Evolutionary conservation across 2,888 invertebrate species (phyloP).

Genomic region (Drepanosiphum platanoidis): DNA sequence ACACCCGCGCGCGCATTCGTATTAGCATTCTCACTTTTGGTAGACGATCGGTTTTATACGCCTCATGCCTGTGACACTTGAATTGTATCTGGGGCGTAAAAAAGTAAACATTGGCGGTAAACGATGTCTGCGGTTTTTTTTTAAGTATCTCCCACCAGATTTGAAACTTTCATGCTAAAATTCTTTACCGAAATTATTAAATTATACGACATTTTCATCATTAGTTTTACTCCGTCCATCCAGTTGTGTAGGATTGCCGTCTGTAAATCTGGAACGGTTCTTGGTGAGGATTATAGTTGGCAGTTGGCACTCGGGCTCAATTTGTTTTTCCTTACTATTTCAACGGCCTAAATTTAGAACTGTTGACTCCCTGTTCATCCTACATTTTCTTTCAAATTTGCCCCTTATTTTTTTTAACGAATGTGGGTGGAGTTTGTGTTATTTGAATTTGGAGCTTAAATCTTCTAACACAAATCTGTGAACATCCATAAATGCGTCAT

Average conservation of each 20-base stretch:
- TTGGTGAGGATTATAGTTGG: conserved; percentile 48
- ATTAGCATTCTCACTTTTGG: background rate
- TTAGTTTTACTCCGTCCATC: background rate
- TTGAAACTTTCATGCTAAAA: conserved; percentile 1
- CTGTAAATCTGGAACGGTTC: conserved; percentile 14
- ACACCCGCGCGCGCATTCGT: background rate
- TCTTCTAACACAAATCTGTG: conserved; percentile 30
- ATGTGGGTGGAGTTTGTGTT: background rate
- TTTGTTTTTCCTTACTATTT: conserved; percentile 47
- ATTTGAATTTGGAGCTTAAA: conserved; percentile 37
- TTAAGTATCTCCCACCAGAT: background rate
- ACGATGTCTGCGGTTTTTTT: conserved; percentile 3
- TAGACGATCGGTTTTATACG: background rate
- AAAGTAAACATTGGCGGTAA: conserved; percentile 40
- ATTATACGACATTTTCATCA: conserved; percentile 9
- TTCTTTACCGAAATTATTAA: conserved; percentile 3
- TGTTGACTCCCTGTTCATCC: conserved; percentile 12
- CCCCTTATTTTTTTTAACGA: conserved; percentile 34
- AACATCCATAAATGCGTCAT: conserved; percentile 20
- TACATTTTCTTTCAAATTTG: conserved; percentile 46
- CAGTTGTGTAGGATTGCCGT: background rate
- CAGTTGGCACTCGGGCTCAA: conserved; percentile 52
- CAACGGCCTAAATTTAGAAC: conserved; percentile 51
- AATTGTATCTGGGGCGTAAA: conserved; percentile 36
- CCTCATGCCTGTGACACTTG: background rate